Evolutionary conservation across 2,797 vertebrate genomes (phyloP), one percentile per base, ranked within the genome.

Genomic region (Gymnocypris eckloni): DNA sequence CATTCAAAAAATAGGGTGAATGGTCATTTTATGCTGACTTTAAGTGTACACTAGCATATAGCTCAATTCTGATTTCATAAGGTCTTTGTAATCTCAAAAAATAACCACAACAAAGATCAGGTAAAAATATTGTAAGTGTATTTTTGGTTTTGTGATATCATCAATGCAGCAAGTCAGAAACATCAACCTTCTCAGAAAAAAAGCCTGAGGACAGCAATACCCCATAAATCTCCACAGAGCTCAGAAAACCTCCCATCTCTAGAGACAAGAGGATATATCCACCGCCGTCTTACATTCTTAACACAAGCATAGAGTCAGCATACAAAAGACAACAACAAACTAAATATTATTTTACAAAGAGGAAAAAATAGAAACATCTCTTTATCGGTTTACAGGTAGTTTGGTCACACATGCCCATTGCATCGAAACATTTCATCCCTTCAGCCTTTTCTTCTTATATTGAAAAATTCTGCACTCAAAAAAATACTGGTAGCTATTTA

Each of bases 71-170:
- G 13, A 33, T 16, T 66, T 33, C 25, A 45, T 50, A 25, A 50
- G 25, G 72, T 75, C 41, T 50, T 25, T 15, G 4, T 48, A 16
- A 37, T 50, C 22, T n/a, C 50, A 67, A 85, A 50, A 85, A 59
- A 45, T 7, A 39, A 50, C 12, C 15, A 54, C 83, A 45, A 11
- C 59, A 80, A 22, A n/a, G 64, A 25, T 37, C 83, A 73, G 77
- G 76, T 86, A 69, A 50, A 81, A 86, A 86, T 92, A 90, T 92
- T 92, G 91, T 91, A 94, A 93, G 92, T 94, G 92, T 95, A 95
- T 95, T 94, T 96, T 95, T 95, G 93, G 94, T 94, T 90, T 94
- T 91, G 89, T 90, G 90, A 94, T 92, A 94, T 93, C 91, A 88
- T 91, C 93, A 92, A 93, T 93, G 92, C 91, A 93, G 93, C 93